phyloP scores from a whole-genome alignment of 2,113 vertebrate genomes.

The Clarias gariepinus region DNA sequence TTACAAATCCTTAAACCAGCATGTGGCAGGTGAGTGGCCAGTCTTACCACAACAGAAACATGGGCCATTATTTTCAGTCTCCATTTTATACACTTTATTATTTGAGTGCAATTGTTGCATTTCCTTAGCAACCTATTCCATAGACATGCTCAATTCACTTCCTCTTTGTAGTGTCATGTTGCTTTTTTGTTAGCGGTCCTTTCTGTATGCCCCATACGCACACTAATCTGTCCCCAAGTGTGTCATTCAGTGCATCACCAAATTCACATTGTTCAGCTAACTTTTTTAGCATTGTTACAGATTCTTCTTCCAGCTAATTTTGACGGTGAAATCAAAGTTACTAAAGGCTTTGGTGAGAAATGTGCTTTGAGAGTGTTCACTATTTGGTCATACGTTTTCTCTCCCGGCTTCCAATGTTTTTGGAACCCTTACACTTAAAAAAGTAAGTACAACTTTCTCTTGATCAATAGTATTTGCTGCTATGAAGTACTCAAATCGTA shows the following conservation, averaged over 20 bases:
- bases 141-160: conserved; percentile 28
- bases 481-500: conserved; percentile 13
- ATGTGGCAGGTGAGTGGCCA: neutral
- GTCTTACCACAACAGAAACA: no score
- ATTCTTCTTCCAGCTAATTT: conserved; percentile 58
- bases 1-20: neutral
- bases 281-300: conserved; percentile 43
- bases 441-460: conserved; percentile 1
- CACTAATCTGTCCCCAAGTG: conserved; percentile 24
- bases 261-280: conserved; percentile 44
- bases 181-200: conserved; percentile 16
- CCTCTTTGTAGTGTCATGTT: conserved; percentile 35
- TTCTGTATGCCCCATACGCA: conserved; percentile 32
- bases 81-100: no score
- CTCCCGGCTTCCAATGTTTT: conserved; percentile 44
- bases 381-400: conserved; percentile 46
- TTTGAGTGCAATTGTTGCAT: conserved; percentile 9
- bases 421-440: conserved; percentile 33
- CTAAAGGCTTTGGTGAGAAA: conserved; percentile 59
- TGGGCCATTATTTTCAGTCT: no score
- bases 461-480: neutral
- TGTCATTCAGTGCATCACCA: conserved; percentile 10
- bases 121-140: conserved; percentile 36
- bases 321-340: conserved; percentile 54
- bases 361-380: conserved; percentile 56